Conservation (phyloP, 2,113 vertebrate genomes). For the Podarcis cretensis region DNA sequence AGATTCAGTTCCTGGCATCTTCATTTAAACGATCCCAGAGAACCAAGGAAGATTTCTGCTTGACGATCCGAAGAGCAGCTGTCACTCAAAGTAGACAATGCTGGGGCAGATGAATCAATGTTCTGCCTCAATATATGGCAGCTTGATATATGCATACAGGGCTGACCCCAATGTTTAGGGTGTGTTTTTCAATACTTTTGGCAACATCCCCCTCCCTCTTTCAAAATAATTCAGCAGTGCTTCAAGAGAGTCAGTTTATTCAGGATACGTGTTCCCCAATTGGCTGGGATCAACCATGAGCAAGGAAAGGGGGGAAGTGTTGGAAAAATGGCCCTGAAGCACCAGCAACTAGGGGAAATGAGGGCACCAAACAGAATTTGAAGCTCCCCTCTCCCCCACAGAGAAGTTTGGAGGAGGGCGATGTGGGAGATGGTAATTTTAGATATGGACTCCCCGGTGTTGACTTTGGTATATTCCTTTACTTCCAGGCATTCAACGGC, state of each 20-base stretch:
- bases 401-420: too few relatives aligned
- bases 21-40: neutral
- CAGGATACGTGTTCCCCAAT: too few relatives aligned
- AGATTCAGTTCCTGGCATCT: neutral
- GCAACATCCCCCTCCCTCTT: neutral
- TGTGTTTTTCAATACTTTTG: neutral
- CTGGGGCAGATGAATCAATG: neutral
- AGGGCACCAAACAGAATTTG: too few relatives aligned
- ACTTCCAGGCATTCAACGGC: too few relatives aligned
- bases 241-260: neutral
- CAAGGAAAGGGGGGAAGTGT: too few relatives aligned
- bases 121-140: neutral
- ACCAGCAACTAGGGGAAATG: too few relatives aligned
- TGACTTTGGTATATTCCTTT: too few relatives aligned
- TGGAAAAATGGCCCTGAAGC: too few relatives aligned
- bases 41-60: neutral
- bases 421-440: too few relatives aligned
- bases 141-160: neutral
- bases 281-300: too few relatives aligned
- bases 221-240: neutral
- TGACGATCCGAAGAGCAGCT: neutral
- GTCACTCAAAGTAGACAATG: neutral
- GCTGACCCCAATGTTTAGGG: neutral
- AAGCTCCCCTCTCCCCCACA: too few relatives aligned
- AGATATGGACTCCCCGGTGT: too few relatives aligned